Conservation (phyloP, 2,888 invertebrate genomes). For the Fragum whitleyi region DNA sequence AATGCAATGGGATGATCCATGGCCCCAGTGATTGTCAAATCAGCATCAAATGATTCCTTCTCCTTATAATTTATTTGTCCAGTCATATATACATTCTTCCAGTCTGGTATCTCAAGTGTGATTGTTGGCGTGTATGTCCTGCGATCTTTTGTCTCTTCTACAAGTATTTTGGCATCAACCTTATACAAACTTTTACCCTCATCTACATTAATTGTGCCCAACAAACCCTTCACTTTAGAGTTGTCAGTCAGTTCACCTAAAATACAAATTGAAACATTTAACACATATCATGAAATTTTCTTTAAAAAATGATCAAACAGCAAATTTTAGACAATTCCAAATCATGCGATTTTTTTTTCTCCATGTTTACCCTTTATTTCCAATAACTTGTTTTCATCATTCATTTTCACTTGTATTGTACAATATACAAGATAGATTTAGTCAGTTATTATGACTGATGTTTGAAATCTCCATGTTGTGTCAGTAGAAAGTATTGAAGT, state of each 20-base stretch:
- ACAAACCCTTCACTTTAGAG: constrained; percentile 67
- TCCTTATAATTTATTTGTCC: constrained; percentile 61
- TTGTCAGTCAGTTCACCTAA: constrained; percentile 57
- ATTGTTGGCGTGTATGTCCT: constrained; percentile 72
- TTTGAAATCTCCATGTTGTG: too few species aligned
- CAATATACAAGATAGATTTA: too few species aligned
- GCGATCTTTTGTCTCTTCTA: constrained; percentile 56
- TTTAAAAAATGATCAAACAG: too few species aligned
- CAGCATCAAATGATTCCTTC: constrained; percentile 57
- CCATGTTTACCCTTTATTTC: too few species aligned
- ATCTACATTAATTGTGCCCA: constrained; percentile 72
- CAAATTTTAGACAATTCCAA: too few species aligned
- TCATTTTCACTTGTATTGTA: too few species aligned
- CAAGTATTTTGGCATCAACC: constrained; percentile 72
- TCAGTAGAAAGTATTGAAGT: too few species aligned
- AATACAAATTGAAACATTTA: too few species aligned
- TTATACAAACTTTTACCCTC: constrained; percentile 66
- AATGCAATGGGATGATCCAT: constrained; percentile 56
- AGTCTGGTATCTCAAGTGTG: constrained; percentile 69
- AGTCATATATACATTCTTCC: constrained; percentile 66
- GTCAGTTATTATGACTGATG: too few species aligned
- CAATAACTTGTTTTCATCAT: too few species aligned
- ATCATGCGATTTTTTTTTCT: neutral
- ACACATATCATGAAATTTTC: too few species aligned
- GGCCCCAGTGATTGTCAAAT: constrained; percentile 57